Percentiles rank a stretch among this genome's conserved stretches.
Conservation (phyloP, 2,888 invertebrate species). For the Tachina fera region DNA sequence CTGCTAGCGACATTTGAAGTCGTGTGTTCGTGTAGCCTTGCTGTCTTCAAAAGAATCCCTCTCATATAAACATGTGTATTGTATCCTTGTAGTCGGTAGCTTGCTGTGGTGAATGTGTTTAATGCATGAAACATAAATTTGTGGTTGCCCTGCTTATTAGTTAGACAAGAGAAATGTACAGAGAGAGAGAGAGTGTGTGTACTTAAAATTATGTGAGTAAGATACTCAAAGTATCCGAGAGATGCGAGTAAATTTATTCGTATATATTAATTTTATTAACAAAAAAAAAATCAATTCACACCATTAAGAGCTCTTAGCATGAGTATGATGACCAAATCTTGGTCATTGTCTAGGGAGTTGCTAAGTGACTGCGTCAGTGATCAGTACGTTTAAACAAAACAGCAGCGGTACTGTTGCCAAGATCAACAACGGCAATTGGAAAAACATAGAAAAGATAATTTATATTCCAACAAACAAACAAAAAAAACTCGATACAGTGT, state of each 20-base stretch:
- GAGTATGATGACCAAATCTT: conserved; percentile 63
- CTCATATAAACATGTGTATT: too few species aligned
- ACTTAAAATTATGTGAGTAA: conserved; percentile 7
- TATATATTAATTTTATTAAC: conserved; percentile 15
- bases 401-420: conserved; percentile 23
- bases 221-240: conserved; percentile 54
- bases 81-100: too few species aligned
- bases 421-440: conserved; percentile 26
- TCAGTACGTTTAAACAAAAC: conserved; percentile 65
- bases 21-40: too few species aligned
- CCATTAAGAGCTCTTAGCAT: conserved; percentile 56
- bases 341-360: conserved; percentile 66
- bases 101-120: too few species aligned
- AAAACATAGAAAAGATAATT: conserved; percentile 40
- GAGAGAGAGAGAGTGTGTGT: background rate
- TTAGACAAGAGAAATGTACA: background rate
- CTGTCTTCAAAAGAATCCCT: too few species aligned
- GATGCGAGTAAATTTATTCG: conserved; percentile 25
- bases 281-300: conserved; percentile 46
- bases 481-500: conserved; percentile 48
- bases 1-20: too few species aligned
- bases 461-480: background rate
- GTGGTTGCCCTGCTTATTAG: background rate
- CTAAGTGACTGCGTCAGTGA: conserved; percentile 70
- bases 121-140: too few species aligned